A percentile compares a stretch with the other conserved stretches of the same genome.
These are phyloP conservation scores for Linurgus olivaceus DNA, from an alignment of 2,797 vertebrate species.

Conservation along the genomic window DNA sequence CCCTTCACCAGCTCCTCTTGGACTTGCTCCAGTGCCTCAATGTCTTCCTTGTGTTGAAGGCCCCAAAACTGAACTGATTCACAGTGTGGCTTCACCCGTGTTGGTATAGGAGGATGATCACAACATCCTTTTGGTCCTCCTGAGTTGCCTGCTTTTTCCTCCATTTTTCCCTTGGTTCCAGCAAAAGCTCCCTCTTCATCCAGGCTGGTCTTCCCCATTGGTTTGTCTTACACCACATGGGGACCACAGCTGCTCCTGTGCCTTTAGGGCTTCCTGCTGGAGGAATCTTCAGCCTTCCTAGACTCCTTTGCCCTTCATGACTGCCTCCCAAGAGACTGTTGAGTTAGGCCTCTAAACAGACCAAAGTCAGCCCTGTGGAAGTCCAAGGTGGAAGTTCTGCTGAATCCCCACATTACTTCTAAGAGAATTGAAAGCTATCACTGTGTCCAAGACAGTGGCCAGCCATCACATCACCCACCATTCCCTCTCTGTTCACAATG, in stretches of 20 bases:
- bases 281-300: not conserved
- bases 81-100: not conserved
- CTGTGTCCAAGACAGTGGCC: not conserved
- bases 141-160: not conserved
- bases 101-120: not conserved
- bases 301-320: not conserved
- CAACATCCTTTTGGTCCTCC: not conserved
- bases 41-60: not conserved
- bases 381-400: not conserved
- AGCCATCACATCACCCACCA: not conserved
- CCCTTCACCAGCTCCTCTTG: not conserved
- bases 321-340: not conserved
- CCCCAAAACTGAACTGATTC: not conserved
- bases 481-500: not conserved
- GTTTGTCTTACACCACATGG: not conserved
- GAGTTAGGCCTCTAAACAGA: not conserved
- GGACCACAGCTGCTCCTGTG: accelerated
- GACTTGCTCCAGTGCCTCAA: not conserved
- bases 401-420: not conserved
- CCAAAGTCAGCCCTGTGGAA: not conserved
- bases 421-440: not conserved
- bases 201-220: not conserved
- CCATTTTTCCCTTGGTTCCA: not conserved
- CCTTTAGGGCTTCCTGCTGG: not conserved
- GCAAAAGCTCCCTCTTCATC: not conserved